Conservation (phyloP, 2,113 vertebrate species). For the Meleagris gallopavo region DNA sequence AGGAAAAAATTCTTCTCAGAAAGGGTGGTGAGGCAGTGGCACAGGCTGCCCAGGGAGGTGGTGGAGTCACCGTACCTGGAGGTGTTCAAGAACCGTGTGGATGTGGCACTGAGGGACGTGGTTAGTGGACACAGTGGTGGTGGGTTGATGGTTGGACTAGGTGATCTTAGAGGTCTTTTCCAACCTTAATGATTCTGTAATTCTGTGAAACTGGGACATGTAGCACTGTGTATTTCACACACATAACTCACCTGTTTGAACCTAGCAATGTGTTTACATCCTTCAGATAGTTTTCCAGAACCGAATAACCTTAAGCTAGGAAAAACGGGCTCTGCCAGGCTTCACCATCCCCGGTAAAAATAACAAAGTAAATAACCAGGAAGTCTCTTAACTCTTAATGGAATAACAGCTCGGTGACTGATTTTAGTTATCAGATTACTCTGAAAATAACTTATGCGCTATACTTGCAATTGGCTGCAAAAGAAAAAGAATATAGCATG, state of each 20-base stretch:
- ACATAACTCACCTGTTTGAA: not conserved
- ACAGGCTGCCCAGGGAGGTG: too few species aligned
- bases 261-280: not conserved
- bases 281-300: not conserved
- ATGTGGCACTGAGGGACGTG: too few species aligned
- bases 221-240: not conserved
- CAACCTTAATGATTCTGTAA: too few species aligned
- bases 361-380: conserved; percentile 52
- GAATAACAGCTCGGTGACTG: conserved; percentile 60
- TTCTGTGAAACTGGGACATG: not conserved
- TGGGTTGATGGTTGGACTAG: too few species aligned
- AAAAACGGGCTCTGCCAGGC: conserved; percentile 6
- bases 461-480: conserved; percentile 34
- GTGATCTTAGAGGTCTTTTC: too few species aligned
- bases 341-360: conserved; percentile 41
- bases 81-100: too few species aligned
- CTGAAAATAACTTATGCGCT: conserved; percentile 49
- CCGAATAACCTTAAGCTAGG: not conserved
- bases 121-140: too few species aligned
- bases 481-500: conserved; percentile 51
- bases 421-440: conserved; percentile 67
- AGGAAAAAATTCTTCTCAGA: too few species aligned
- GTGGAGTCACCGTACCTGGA: too few species aligned
- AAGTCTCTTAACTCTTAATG: conserved; percentile 65
- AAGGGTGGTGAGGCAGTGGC: too few species aligned